Base-by-base conservation (phyloP, 1,140 invertebrate genomes). In the Matsumurasca onukii region DNA sequence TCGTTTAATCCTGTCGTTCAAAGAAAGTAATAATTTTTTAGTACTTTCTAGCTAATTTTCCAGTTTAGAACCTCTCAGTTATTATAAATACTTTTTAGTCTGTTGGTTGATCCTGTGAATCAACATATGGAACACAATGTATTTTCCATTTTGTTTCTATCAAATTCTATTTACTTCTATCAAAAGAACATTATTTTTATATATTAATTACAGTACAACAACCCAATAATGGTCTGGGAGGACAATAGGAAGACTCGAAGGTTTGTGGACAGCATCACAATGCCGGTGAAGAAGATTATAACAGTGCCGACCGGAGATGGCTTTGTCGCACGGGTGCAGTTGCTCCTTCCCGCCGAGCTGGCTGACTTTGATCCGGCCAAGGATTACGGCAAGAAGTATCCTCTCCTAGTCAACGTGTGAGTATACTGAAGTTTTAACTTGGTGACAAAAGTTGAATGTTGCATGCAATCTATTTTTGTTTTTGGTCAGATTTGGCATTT, bases 371-470 rank as follows among this genome's bases (percentile, higher is more conserved):
- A 92, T 77, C 80, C 84, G 20, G 82, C 80, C 22, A 88, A 87
- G 29, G 78, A 81, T 27, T 59, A 59, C n/a, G 55, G 25, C 2
- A 84, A 80, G 49, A 86, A 88, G 73, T 97, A 97, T 82, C 94
- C 95, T 0, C 86, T 95, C 83, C 80, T 95, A 17, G 85, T 96
- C 55, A 86, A 92, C 74, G 93, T 96, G 84, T 97, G 82, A 89
- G 90, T 89, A 73, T 13, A 25, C 24, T 27, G n/a, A n/a, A n/a
- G n/a, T n/a, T n/a, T 17, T 9, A 13, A 3, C 20, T 24, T 57
- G 12, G 24, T 57, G 25, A 57, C 59, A 9, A 39, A 5, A 62
- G 12, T 31, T 29, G 17, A 62, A 62, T 62, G 27, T 30, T 62
- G 59, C 25, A n/a, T 57, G 52, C 9, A 12, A 24, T 15, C 25